These are phyloP conservation scores for Rachycentron canadum DNA, from an alignment of 2,797 vertebrate genomes.

Conservation along the genomic window DNA sequence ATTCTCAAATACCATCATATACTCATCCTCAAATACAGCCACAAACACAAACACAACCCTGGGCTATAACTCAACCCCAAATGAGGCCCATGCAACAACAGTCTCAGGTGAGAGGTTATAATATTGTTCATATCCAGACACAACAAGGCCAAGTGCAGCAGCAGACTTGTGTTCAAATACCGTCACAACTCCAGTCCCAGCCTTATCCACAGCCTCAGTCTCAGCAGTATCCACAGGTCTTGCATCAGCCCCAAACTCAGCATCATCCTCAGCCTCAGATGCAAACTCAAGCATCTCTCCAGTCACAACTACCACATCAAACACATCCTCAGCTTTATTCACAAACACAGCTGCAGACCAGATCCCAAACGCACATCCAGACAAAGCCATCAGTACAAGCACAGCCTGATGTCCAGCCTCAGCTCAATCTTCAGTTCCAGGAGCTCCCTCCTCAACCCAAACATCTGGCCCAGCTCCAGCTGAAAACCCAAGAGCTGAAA, in stretches of 20 bases:
- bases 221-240: slow-evolving; percentile 52
- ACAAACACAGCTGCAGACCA: slow-evolving; percentile 32
- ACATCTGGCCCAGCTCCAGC: slow-evolving; percentile 35
- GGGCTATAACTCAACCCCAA: slow-evolving; percentile 66
- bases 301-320: slow-evolving; percentile 24
- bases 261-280: slow-evolving; percentile 46
- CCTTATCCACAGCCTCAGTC: slow-evolving; percentile 47
- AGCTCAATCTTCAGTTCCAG: slow-evolving; percentile 37
- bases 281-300: slow-evolving; percentile 41
- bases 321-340: slow-evolving; percentile 29
- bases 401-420: slow-evolving; percentile 30
- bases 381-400: slow-evolving; percentile 4
- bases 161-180: slow-evolving; percentile 55
- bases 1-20: slow-evolving; percentile 50
- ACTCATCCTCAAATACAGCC: slow-evolving; percentile 54
- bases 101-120: slow-evolving; percentile 48
- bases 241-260: slow-evolving; percentile 42
- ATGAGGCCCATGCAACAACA: slow-evolving; percentile 60
- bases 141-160: slow-evolving; percentile 68
- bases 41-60: slow-evolving; percentile 59
- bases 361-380: slow-evolving; percentile 37
- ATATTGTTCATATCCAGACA: slow-evolving; percentile 48
- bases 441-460: slow-evolving; percentile 38
- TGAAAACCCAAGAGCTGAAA: neutral
- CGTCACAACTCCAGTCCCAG: slow-evolving; percentile 36